Evolutionary conservation across 2,888 invertebrate species (phyloP).

Genomic region (Polydrusus cervinus): DNA sequence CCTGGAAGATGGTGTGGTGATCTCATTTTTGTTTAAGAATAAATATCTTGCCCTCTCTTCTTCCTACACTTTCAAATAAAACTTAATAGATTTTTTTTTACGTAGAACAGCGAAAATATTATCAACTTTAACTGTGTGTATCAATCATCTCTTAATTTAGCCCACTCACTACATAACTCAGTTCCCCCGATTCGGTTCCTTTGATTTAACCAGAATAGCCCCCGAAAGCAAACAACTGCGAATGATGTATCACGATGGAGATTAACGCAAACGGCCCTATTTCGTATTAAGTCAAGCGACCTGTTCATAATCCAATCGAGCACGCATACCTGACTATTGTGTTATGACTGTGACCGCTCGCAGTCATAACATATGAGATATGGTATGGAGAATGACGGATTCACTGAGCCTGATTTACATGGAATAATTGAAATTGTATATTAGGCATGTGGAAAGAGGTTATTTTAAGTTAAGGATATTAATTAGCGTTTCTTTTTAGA

Average conservation of each 20-base stretch:
- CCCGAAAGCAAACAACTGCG: constrained; percentile 26
- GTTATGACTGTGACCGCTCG: constrained; percentile 35
- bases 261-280: constrained; percentile 37
- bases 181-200: constrained; percentile 7
- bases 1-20: no score
- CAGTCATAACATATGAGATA: constrained; percentile 36
- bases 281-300: constrained; percentile 39
- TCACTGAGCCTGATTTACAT: constrained; percentile 30
- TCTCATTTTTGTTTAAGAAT: no score
- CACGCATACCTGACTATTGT: constrained; percentile 32
- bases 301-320: constrained; percentile 39
- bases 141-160: constrained; percentile 1
- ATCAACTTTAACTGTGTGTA: not conserved
- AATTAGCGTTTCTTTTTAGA: no score
- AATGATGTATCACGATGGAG: constrained; percentile 36
- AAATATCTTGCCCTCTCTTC: no score
- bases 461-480: not conserved
- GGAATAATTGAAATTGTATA: constrained; percentile 17
- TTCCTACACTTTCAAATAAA: no score
- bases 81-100: no score
- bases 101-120: no score
- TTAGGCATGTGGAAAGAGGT: not conserved
- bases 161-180: not conserved
- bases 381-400: constrained; percentile 29
- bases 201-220: constrained; percentile 21